Conservation (phyloP, 2,113 vertebrate species). For the Clupea harengus region DNA sequence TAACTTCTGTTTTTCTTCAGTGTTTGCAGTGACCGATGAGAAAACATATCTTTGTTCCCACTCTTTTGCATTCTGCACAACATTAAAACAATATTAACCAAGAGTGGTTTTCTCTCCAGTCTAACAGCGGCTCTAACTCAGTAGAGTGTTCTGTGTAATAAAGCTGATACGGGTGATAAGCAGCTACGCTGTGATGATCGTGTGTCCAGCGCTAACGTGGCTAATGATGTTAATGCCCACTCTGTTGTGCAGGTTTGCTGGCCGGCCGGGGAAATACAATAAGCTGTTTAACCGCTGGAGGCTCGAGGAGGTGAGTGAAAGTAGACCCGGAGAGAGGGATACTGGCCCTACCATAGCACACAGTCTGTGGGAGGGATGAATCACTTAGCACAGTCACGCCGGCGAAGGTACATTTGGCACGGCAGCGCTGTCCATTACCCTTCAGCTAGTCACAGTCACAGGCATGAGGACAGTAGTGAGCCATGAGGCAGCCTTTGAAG, state of each 20-base stretch:
- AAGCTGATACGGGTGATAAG: not conserved
- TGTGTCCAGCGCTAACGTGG: not conserved
- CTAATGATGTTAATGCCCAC: not conserved
- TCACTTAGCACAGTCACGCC: not conserved
- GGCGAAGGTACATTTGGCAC: not conserved
- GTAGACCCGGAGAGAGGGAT: too few relatives aligned
- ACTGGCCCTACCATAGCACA: not conserved
- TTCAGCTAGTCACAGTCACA: not conserved
- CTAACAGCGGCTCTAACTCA: not conserved
- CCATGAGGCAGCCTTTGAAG: not conserved
- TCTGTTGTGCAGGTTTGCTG: constrained; percentile 83
- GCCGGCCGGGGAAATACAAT: constrained; percentile 96
- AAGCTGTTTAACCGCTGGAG: constrained; percentile 98
- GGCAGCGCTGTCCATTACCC: not conserved
- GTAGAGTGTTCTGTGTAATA: not conserved
- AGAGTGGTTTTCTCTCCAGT: not conserved
- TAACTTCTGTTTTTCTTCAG: not conserved
- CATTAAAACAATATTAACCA: not conserved
- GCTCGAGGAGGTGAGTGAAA: constrained; percentile 89
- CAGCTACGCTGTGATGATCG: not conserved
- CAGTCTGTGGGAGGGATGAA: not conserved
- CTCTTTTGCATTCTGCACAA: not conserved
- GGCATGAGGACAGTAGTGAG: not conserved
- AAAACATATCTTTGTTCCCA: not conserved
- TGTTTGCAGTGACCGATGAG: not conserved